A percentile compares a stretch with the other conserved stretches of the same genome.
phyloP scores from a whole-genome alignment of 2,113 vertebrate genomes.

The Herpetotheres cachinnans region DNA sequence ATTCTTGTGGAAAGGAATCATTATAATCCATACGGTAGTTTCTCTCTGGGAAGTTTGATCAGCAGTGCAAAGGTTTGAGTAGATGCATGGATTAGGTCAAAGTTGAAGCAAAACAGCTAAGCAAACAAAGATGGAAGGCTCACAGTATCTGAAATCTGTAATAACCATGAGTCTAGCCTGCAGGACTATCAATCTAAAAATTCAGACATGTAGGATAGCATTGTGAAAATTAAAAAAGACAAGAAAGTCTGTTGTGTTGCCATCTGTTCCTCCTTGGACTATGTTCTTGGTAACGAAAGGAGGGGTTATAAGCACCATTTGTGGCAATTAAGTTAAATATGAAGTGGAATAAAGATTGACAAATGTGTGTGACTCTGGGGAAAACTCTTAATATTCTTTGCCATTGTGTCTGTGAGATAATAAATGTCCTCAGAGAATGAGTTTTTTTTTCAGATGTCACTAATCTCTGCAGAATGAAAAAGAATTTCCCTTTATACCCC shows the following conservation, averaged over 20 bases:
- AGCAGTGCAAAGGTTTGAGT: background rate
- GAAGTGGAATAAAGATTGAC: constrained; percentile 16
- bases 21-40: background rate
- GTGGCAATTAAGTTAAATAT: constrained; percentile 35
- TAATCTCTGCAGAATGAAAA: background rate
- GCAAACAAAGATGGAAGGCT: background rate
- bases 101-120: background rate
- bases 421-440: background rate
- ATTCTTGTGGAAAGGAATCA: background rate
- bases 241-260: background rate
- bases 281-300: background rate
- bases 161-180: background rate
- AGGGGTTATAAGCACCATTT: background rate
- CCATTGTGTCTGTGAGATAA: background rate
- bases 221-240: constrained; percentile 15
- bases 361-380: constrained; percentile 17
- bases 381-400: constrained; percentile 22
- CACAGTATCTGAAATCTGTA: background rate
- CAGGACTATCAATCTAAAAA: background rate
- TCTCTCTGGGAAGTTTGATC: background rate
- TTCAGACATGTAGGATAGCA: background rate
- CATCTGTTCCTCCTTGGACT: constrained; percentile 27
- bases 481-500: background rate
- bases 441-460: background rate
- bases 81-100: background rate